Evolutionary conservation across 2,797 vertebrate genomes (phyloP).

Genomic region (Melanotaenia nigrans): DNA sequence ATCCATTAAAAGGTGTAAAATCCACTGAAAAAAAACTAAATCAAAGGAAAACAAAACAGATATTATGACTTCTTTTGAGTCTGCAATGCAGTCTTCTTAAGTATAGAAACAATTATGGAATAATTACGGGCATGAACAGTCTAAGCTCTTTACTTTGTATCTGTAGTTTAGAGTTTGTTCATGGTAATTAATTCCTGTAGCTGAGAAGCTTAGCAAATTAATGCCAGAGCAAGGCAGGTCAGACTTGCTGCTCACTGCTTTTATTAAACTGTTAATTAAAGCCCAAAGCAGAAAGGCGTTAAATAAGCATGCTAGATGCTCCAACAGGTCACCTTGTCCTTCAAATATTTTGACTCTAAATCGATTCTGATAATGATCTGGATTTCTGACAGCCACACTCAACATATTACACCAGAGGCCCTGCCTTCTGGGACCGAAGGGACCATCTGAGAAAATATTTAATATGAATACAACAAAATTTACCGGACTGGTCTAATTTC

Average conservation of each 20-base stretch:
- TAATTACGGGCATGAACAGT: conserved; percentile 52
- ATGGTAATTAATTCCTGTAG: conserved; percentile 67
- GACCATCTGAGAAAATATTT: conserved; percentile 1
- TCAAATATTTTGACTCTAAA: conserved; percentile 56
- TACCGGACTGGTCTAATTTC: conserved; percentile 1
- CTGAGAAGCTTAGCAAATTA: conserved; percentile 69
- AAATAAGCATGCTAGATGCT: conserved; percentile 31
- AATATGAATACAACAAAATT: conserved; percentile 11
- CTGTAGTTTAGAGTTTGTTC: conserved; percentile 58
- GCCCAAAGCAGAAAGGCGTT: conserved; percentile 46
- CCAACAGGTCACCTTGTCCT: conserved; percentile 53
- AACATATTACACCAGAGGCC: background rate
- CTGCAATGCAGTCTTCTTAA: conserved; percentile 18
- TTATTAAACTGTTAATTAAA: conserved; percentile 74
- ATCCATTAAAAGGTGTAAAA: background rate
- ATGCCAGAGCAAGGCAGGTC: conserved; percentile 58
- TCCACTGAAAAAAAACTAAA: background rate
- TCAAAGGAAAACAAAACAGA: background rate
- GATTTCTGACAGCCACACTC: conserved; percentile 32
- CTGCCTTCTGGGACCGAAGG: background rate
- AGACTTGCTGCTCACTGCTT: conserved; percentile 50
- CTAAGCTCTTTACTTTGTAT: conserved; percentile 64
- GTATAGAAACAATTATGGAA: conserved; percentile 33
- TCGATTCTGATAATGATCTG: conserved; percentile 40
- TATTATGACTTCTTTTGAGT: conserved; percentile 8